phyloP scores from a whole-genome alignment of 2,113 vertebrate species.

The Lonchura striata region DNA sequence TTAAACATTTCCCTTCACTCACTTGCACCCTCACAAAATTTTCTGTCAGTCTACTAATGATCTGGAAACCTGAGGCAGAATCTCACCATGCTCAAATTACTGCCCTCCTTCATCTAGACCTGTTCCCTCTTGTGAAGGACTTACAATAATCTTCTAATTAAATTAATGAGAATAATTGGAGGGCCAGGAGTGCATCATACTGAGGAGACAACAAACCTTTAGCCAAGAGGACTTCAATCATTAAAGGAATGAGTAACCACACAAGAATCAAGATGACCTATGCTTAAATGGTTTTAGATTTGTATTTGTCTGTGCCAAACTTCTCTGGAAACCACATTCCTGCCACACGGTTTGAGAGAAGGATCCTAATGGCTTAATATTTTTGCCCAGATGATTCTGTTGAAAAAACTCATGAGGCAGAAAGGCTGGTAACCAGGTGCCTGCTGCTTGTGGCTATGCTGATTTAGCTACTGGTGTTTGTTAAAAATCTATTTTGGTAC shows the following conservation, averaged over 20 bases:
- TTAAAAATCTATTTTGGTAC: neutral
- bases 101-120: neutral
- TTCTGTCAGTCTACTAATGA: neutral
- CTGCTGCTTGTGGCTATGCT: neutral
- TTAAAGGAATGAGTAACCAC: rapidly evolving
- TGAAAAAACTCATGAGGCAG: neutral
- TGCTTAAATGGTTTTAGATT: neutral
- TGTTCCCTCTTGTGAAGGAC: neutral
- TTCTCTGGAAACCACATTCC: neutral
- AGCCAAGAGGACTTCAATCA: neutral
- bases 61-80: neutral
- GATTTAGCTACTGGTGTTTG: neutral
- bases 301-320: neutral
- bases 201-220: neutral
- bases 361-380: neutral
- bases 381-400: neutral
- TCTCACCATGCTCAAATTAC: neutral
- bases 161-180: neutral
- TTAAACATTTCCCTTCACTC: neutral
- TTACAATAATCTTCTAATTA: neutral
- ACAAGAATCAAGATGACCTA: neutral
- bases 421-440: neutral
- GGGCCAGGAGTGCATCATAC: neutral
- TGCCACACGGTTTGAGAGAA: neutral
- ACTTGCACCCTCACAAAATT: neutral